Evolutionary conservation across 2,888 invertebrate genomes (phyloP).

Genomic region (Catotricha subobsoleta): DNA sequence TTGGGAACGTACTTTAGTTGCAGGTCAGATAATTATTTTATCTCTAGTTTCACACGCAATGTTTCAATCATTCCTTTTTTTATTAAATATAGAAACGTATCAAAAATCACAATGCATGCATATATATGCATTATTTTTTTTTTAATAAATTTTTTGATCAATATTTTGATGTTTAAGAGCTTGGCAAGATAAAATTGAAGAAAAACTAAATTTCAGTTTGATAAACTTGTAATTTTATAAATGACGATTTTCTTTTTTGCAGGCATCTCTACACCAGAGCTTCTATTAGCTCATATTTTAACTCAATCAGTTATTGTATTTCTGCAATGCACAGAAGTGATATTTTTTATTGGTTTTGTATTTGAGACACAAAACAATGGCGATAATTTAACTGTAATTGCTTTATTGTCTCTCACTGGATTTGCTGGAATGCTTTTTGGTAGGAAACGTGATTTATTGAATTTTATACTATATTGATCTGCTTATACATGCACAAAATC

Average conservation of each 20-base stretch:
- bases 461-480: neutral
- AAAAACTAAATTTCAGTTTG: neutral
- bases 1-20: conserved; percentile 71
- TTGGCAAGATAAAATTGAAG: neutral
- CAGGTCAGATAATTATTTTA: conserved; percentile 28
- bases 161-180: too few relatives aligned
- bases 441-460: conserved; percentile 15
- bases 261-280: conserved; percentile 58
- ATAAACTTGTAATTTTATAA: neutral
- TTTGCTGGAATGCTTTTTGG: conserved; percentile 70
- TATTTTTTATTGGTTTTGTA: conserved; percentile 27
- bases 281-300: conserved; percentile 61
- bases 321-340: conserved; percentile 41
- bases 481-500: too few relatives aligned
- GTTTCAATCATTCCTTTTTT: neutral
- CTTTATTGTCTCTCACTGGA: conserved; percentile 50
- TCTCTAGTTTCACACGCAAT: neutral
- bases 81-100: neutral
- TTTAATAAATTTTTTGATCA: too few relatives aligned
- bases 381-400: conserved; percentile 34
- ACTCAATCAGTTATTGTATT: conserved; percentile 57
- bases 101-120: too few relatives aligned
- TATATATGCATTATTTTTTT: too few relatives aligned
- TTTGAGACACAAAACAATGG: conserved; percentile 28
- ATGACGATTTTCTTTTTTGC: neutral